phyloP scores from a whole-genome alignment of 2,113 vertebrate species.

The Lycaon pictus region DNA sequence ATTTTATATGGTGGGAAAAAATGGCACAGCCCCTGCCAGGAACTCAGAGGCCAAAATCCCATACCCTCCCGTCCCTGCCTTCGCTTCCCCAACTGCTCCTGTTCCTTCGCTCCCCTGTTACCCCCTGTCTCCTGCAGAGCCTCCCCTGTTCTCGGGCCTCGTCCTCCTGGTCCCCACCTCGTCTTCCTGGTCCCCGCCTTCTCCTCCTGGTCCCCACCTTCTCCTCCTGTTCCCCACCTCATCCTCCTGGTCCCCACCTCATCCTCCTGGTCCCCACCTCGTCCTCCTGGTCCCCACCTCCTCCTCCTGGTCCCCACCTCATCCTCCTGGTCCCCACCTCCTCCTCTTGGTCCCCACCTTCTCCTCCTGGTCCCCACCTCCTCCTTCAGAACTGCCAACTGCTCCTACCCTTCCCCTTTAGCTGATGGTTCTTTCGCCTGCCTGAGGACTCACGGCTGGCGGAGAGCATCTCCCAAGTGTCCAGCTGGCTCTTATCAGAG shows the following conservation, averaged over 20 bases:
- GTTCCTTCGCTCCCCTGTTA: too few species aligned
- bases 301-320: too few species aligned
- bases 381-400: background rate
- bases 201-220: too few species aligned
- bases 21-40: background rate
- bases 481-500: fast-evolving
- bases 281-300: too few species aligned
- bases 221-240: too few species aligned
- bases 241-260: too few species aligned
- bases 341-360: background rate
- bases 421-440: fast-evolving
- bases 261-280: too few species aligned
- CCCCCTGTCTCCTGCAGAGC: too few species aligned
- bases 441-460: background rate
- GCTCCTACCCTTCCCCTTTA: background rate
- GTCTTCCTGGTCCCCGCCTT: too few species aligned
- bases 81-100: background rate
- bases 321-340: background rate
- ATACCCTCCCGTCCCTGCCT: too few species aligned
- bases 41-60: background rate
- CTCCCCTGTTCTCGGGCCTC: too few species aligned
- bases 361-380: background rate
- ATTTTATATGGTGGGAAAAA: background rate
- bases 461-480: fast-evolving
- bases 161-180: too few species aligned